Evolutionary conservation across 2,797 vertebrate genomes (phyloP).

Genomic region (Chrysocyon brachyurus): DNA sequence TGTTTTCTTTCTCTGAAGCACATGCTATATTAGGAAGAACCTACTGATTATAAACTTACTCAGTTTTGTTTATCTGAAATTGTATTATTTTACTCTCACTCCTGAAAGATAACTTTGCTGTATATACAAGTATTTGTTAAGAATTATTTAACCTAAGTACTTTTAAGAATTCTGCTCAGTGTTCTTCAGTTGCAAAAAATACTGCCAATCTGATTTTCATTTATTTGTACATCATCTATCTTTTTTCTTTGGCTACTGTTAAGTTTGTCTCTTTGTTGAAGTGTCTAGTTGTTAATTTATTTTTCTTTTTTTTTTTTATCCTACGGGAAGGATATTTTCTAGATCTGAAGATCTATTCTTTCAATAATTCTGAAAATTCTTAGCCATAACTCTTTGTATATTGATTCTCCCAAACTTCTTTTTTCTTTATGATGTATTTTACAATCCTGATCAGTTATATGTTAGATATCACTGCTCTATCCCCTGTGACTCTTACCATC

Average conservation of each 20-base stretch:
- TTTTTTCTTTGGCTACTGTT: not conserved
- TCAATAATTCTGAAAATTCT: not conserved
- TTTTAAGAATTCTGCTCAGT: not conserved
- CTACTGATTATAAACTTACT: not conserved
- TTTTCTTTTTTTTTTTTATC: slow-evolving; percentile 5
- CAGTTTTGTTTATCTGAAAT: slow-evolving; percentile 9
- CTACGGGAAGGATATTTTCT: not conserved
- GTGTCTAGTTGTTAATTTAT: not conserved
- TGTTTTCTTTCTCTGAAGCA: not conserved
- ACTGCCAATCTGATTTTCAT: not conserved
- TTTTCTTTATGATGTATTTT: not conserved
- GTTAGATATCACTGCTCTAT: not conserved
- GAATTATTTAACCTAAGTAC: not conserved
- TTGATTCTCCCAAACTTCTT: not conserved
- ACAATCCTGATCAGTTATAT: not conserved
- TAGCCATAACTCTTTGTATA: not conserved
- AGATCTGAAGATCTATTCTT: not conserved
- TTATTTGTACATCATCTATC: not conserved
- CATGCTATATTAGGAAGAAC: not conserved
- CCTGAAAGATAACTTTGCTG: not conserved
- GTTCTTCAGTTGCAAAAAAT: not conserved
- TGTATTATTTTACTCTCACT: not conserved
- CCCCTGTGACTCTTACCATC: not conserved
- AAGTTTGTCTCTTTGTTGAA: not conserved
- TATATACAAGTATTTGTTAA: not conserved